Base-by-base conservation (phyloP, 2,888 invertebrate genomes). In the Parapristionchus giblindavisi region DNA sequence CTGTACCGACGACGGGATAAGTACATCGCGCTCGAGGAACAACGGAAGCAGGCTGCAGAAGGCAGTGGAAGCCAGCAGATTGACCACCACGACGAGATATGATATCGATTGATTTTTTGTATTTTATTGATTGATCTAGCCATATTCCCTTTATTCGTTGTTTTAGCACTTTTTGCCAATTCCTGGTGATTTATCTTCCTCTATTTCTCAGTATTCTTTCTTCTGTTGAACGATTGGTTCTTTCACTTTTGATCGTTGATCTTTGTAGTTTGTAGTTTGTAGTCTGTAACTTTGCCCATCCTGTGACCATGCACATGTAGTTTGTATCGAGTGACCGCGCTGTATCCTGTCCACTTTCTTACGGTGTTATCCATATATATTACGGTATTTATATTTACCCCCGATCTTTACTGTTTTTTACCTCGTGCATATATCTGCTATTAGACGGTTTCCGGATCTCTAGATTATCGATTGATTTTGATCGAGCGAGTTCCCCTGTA, bases 61-160 rank as follows among this genome's bases (percentile, higher is more conserved):
- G 70, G 56, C 51, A 24, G 52, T 36, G 1, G 68, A 27, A 29
- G 63, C 40, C 3, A 43, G n/a, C n/a, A n/a, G n/a, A n/a, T 21
- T 36, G 14, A 1, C 21, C 51, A 68, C 29, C 70, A 71, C 43
- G 70, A 71, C 29, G 70, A 71, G 21, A 71, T 71, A 40, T 71
- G 56, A 71, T 38, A 21, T 11, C n/a, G n/a, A n/a, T n/a, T n/a
- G n/a, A n/a, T n/a, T n/a, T n/a, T n/a, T n/a, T n/a, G 11, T 48
- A 11, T 48, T 21, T 21, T 14, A 14, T 48, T 48, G 48, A 48
- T 48, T 11, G 27, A 24, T 76, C 32, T 76, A 24, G 66, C 17
- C 24, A 36, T 3, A 71, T 48, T 2, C 21, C 51, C 34, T 71
- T 8, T 34, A 40, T 43, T 29, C n/a, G n/a, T n/a, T n/a, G n/a